Conservation (phyloP, 2,113 vertebrate genomes). For the Mormyrus iriodes region DNA sequence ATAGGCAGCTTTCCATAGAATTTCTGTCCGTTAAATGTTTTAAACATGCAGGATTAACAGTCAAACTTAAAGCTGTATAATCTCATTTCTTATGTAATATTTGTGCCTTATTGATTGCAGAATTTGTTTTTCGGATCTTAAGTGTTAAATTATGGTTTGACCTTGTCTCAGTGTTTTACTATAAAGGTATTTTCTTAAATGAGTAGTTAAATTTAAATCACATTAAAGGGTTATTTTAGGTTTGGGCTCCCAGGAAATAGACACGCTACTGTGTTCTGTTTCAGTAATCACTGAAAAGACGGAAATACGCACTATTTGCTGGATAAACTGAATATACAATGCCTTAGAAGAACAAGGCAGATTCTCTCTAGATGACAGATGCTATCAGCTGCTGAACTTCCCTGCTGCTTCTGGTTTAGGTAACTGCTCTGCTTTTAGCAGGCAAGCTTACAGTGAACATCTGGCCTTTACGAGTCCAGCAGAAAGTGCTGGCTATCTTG, state of each 20-base stretch:
- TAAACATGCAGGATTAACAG: not conserved
- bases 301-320: not conserved
- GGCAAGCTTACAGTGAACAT: not conserved
- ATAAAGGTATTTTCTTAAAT: not conserved
- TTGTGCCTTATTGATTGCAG: not conserved
- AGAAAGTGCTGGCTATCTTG: not conserved
- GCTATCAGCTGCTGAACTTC: not conserved
- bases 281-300: not conserved
- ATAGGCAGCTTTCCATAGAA: not conserved
- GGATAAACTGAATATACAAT: not conserved
- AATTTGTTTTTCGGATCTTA: not conserved
- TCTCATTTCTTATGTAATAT: not conserved
- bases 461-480: not conserved
- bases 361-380: not conserved
- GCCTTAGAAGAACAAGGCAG: not conserved
- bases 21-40: not conserved
- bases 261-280: not conserved
- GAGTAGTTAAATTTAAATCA: not conserved
- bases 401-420: not conserved
- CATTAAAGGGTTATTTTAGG: not conserved
- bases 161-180: not conserved
- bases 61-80: not conserved
- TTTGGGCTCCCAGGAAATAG: not conserved
- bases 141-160: not conserved
- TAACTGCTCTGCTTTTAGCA: not conserved